These are phyloP conservation scores for Theropithecus gelada DNA, from an alignment of 2,113 vertebrate species.

Conservation along the genomic window DNA sequence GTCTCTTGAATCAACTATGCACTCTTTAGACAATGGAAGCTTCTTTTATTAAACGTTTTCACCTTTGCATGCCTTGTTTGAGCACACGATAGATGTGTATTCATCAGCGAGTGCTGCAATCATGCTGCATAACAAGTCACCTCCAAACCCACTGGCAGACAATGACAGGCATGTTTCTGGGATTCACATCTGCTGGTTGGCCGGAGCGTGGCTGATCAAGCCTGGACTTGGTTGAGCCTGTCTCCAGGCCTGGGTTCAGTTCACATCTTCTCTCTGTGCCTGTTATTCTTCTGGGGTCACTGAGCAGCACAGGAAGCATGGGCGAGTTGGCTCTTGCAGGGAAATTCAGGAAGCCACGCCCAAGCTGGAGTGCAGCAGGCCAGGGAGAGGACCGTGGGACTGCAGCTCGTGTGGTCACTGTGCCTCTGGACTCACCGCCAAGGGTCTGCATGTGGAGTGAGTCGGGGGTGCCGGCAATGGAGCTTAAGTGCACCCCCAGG, in stretches of 20 bases:
- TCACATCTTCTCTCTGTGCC: neutral
- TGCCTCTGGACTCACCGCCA: neutral
- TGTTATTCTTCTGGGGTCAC: neutral
- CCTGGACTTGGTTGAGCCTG: neutral
- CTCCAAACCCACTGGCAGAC: neutral
- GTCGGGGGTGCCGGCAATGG: fast-evolving
- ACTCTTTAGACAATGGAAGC: neutral
- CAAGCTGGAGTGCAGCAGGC: fast-evolving
- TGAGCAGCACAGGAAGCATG: fast-evolving
- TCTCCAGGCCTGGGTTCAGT: neutral
- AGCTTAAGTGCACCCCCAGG: neutral
- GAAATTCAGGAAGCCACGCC: no score
- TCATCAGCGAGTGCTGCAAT: neutral
- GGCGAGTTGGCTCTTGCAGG: neutral
- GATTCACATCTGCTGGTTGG: neutral
- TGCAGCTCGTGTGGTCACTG: fast-evolving
- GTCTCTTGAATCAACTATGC: fast-evolving
- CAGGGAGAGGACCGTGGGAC: neutral
- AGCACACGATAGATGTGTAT: neutral
- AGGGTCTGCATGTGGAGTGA: neutral
- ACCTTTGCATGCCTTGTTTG: neutral
- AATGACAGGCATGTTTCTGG: neutral
- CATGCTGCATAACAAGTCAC: neutral
- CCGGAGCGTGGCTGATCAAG: neutral
- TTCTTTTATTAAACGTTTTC: neutral